Base-by-base conservation (phyloP, 2,888 invertebrate genomes). In the Acleris literana region DNA sequence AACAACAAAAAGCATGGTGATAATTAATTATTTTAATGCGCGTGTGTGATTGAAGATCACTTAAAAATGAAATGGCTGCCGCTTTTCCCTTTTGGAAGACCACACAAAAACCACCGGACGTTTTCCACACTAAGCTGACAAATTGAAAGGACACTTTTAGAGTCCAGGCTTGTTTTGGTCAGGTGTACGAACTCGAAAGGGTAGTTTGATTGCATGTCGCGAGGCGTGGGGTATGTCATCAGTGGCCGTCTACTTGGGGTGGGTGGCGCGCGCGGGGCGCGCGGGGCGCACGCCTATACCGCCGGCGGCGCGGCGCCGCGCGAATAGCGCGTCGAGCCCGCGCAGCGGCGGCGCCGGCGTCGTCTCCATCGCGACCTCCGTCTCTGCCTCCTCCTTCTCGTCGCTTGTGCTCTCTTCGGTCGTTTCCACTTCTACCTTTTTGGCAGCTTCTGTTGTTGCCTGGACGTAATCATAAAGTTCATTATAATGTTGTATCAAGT, bases 291-390 rank as follows among this genome's bases (percentile, higher is more conserved):
- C 79, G 29, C 87, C 88, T 60, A 84, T 78, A 56, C 87, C 87
- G 52, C 85, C 88, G 33, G 94, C 94, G 76, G 96, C 92, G 81
- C 96, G 94, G 73, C 96, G 92, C 55, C 95, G 94, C 3, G 96
- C 95, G 56, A 96, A 88, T 43, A 96, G 91, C 48, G 96, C 95
- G 75, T 93, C 93, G 0, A 96, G 86, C 0, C 95, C 95, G 68
- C 94, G 93, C 39, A 95, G 94, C 64, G 93, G 93, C 55, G 94
- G 92, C 68, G 94, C 93, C 33, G 93, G 86, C 62, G 94, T 94
- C 44, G 91, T 92, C 73, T 90, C 90, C 4, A 76, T 76, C 16
- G 71, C 68, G 1, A 83, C 78, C 18, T 79, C 74, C 3, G 93
- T 90, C 66, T 91, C 88, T 1, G 87, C 84, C 71, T 90, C 93